Conservation (phyloP, 2,113 vertebrate species). For the Bothrops jararaca region DNA sequence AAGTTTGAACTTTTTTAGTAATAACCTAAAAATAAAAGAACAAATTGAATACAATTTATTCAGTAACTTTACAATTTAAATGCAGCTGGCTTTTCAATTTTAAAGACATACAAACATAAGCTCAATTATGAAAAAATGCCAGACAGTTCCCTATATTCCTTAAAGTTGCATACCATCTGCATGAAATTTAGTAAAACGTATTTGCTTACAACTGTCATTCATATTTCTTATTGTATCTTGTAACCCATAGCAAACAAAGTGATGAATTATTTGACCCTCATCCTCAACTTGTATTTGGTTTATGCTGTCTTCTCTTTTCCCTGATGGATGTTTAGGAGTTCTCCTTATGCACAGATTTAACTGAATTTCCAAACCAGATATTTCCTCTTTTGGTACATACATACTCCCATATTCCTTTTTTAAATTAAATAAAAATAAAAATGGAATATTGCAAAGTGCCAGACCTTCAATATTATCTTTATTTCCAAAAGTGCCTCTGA, state of each 20-base stretch:
- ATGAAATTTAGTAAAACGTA: neutral
- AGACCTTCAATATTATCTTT: neutral
- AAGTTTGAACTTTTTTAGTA: conserved; percentile 75
- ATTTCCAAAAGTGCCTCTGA: neutral
- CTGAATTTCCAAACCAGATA: neutral
- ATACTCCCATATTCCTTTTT: neutral
- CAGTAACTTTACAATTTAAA: neutral
- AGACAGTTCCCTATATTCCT: neutral
- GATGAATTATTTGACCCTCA: neutral
- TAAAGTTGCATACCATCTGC: neutral
- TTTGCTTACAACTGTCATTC: neutral
- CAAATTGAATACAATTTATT: conserved; percentile 19
- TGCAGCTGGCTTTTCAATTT: conserved; percentile 18
- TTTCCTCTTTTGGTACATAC: neutral
- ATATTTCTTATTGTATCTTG: neutral
- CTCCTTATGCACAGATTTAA: neutral
- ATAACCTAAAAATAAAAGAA: conserved; percentile 66
- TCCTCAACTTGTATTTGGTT: neutral
- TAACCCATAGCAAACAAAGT: neutral
- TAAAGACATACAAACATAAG: neutral
- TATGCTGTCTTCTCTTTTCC: neutral
- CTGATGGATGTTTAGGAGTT: neutral
- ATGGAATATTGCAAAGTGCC: neutral
- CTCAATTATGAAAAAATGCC: neutral
- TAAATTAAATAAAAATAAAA: neutral